Evolutionary conservation across 2,888 invertebrate species (phyloP), one percentile per base, ranked within the genome.

Genomic region (Gortyna flavago): DNA sequence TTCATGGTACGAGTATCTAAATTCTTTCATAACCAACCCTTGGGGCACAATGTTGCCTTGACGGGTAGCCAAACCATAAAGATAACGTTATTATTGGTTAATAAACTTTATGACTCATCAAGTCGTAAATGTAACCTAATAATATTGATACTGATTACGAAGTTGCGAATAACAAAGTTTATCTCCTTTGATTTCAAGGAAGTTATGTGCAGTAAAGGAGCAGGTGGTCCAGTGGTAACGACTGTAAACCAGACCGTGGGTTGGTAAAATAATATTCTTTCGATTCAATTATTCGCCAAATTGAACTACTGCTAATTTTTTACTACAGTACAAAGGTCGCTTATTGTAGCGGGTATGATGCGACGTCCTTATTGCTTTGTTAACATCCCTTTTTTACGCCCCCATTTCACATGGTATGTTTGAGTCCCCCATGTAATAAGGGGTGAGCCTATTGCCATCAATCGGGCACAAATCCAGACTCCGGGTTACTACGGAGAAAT

Each of bases 91-190:
- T 69, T 72, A 80, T 61, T 64, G n/a, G 59, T 54, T 61, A 29
- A 71, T 77, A 72, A 75, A 68, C 18, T 75, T 84, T 81, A 81
- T 57, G 71, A 68, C 61, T 54, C 70, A 48, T 51, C 16, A 64
- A 71, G 13, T 78, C 78, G 48, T 81, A 75, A 77, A 65, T 35
- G 57, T 29, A 25, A 62, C 13, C 25, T 35, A n/a, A 57, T 44
- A 69, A 62, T 75, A 74, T 57, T 41, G 68, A 59, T 25, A 68
- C 18, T 72, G 68, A 79, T 79, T 48, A 66, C 16, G 35, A 72
- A 79, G 66, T 61, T 25, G 69, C 9, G 2, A 16, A 16, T 51
- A 35, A 65, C 18, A 48, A 25, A 32, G 18, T 72, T 70, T 54
- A 67, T 70, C 4, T 77, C 25, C 11, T 51, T 41, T 35, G 41